Evolutionary conservation across 2,888 invertebrate species (phyloP).

Genomic region (Plemyria rubiginata): DNA sequence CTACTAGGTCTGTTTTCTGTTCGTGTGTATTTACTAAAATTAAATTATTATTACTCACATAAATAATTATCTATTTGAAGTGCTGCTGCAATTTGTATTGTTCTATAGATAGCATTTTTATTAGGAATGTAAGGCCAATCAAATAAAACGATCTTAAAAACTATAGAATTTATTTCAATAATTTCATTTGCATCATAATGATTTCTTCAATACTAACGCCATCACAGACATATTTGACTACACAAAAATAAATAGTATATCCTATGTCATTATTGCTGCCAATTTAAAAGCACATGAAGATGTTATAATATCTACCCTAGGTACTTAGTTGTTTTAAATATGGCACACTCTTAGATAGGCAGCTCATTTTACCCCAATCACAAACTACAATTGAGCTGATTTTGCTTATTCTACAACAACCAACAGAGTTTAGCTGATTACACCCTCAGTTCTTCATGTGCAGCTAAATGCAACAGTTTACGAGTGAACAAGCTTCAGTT

Average conservation of each 20-base stretch:
- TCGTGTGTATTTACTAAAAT: background rate
- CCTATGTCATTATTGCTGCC: background rate
- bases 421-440: no score
- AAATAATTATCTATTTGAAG: no score
- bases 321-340: background rate
- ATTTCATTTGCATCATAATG: background rate
- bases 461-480: no score
- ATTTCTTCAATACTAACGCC: slow-evolving; percentile 13
- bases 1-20: background rate
- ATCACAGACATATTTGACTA: slow-evolving; percentile 30
- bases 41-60: background rate
- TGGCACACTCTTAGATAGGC: slow-evolving; percentile 4
- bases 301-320: background rate
- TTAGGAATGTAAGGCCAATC: background rate
- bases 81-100: no score
- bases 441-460: no score
- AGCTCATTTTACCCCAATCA: background rate
- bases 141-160: slow-evolving; percentile 12
- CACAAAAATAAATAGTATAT: slow-evolving; percentile 11
- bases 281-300: background rate
- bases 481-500: no score
- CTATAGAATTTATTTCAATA: slow-evolving; percentile 15
- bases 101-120: background rate
- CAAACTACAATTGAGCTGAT: background rate
- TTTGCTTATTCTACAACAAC: background rate